Percentiles rank a stretch among this genome's conserved stretches.
Conservation (phyloP, 2,888 invertebrate genomes). For the Acholoe squamosa region DNA sequence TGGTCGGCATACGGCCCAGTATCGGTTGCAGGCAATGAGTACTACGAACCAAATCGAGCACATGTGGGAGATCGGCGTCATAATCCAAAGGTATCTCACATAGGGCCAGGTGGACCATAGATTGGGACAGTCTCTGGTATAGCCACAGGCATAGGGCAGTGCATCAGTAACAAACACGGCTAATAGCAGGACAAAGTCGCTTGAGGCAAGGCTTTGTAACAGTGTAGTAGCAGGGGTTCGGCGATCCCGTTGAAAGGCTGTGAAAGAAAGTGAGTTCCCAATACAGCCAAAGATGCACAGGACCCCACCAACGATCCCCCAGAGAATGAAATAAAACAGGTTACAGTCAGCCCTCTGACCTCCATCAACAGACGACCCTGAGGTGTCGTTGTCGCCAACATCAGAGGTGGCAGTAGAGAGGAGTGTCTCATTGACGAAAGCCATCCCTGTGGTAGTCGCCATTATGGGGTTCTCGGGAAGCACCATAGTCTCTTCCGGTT, state of each 20-base stretch:
- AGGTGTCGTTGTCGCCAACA: constrained; percentile 6
- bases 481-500: neutral
- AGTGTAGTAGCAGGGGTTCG: constrained; percentile 70
- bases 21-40: constrained; percentile 71
- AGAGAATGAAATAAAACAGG: constrained; percentile 71
- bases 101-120: constrained; percentile 71
- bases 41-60: constrained; percentile 72
- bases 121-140: constrained; percentile 68
- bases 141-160: constrained; percentile 71
- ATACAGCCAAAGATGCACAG: constrained; percentile 70
- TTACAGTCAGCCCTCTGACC: constrained; percentile 64
- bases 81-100: constrained; percentile 71
- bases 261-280: constrained; percentile 70
- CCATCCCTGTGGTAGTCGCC: constrained; percentile 24
- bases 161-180: constrained; percentile 71
- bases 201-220: constrained; percentile 70
- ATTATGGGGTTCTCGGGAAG: constrained; percentile 14
- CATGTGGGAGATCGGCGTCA: constrained; percentile 72
- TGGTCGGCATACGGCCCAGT: constrained; percentile 72
- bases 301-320: constrained; percentile 69
- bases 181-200: constrained; percentile 70
- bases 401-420: neutral
- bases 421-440: constrained; percentile 11
- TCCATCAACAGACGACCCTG: neutral
- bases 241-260: constrained; percentile 69